Percentiles rank a stretch among this genome's conserved stretches.
Conservation (phyloP, 2,797 vertebrate genomes). For the Liparis tanakae region DNA sequence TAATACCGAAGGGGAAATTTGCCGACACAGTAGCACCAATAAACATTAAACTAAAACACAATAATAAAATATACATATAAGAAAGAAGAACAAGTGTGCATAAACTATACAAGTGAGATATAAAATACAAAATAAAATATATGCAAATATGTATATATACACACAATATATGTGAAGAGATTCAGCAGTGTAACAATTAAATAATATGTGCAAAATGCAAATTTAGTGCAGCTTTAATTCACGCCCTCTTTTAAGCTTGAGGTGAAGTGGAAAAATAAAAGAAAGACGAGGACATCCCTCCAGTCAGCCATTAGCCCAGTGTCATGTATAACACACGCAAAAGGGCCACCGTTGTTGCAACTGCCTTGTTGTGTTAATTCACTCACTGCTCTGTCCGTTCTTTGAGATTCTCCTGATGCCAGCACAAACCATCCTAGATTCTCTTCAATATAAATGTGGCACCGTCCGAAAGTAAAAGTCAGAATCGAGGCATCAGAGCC, state of each 20-base stretch:
- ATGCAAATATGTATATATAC: too few relatives aligned
- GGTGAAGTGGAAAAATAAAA: slow-evolving; percentile 15
- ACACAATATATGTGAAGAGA: too few relatives aligned
- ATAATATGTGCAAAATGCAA: too few relatives aligned
- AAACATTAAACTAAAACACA: too few relatives aligned
- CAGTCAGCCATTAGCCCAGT: slow-evolving; percentile 33
- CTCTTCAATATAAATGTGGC: slow-evolving; percentile 8
- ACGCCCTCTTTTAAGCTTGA: background rate
- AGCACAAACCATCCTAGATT: slow-evolving; percentile 27
- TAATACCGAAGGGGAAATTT: too few relatives aligned
- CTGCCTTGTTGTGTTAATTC: slow-evolving; percentile 16
- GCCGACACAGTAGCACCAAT: too few relatives aligned
- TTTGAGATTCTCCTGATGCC: slow-evolving; percentile 16
- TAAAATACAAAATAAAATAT: too few relatives aligned
- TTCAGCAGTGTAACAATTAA: too few relatives aligned
- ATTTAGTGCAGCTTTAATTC: background rate
- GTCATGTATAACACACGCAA: slow-evolving; percentile 23
- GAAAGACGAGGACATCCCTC: slow-evolving; percentile 18
- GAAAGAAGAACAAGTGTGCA: too few relatives aligned
- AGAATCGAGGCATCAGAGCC: slow-evolving; percentile 15
- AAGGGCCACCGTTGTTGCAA: slow-evolving; percentile 9
- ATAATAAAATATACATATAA: too few relatives aligned
- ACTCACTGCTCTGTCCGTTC: background rate
- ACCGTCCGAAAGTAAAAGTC: slow-evolving; percentile 22
- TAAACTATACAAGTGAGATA: too few relatives aligned